Conservation (phyloP, 2,888 invertebrate species). For the Papilio protenor region DNA sequence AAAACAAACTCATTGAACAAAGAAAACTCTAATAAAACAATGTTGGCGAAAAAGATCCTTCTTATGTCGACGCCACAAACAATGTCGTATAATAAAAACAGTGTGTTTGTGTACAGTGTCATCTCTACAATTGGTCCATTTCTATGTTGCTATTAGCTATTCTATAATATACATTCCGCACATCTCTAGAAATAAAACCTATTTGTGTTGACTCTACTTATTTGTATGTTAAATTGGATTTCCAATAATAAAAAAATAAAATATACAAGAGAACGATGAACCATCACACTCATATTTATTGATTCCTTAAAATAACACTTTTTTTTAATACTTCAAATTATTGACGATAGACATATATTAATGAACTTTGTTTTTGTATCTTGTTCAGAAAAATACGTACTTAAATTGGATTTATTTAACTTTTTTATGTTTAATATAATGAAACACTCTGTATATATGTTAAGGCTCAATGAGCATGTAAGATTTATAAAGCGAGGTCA, state of each 20-base stretch:
- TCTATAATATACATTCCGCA: not conserved
- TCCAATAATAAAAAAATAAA: not conserved
- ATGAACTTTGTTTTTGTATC: too few relatives aligned
- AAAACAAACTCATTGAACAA: not conserved
- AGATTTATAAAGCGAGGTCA: not conserved
- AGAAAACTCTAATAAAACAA: not conserved
- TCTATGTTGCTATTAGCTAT: slow-evolving; percentile 2
- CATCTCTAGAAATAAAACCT: not conserved
- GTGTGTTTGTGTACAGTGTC: slow-evolving; percentile 20
- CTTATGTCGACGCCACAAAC: slow-evolving; percentile 12
- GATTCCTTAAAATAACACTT: too few relatives aligned
- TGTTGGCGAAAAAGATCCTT: not conserved
- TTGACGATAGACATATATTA: too few relatives aligned
- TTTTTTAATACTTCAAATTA: too few relatives aligned
- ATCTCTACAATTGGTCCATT: slow-evolving; percentile 5
- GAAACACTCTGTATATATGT: not conserved
- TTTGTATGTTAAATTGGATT: not conserved
- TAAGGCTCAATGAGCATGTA: not conserved
- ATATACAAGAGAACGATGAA: not conserved
- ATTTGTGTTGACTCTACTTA: not conserved
- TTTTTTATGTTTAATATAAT: not conserved
- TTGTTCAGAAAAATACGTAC: not conserved
- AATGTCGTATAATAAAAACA: slow-evolving; percentile 23
- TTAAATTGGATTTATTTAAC: too few relatives aligned
- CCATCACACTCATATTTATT: not conserved